A percentile compares a stretch with the other conserved stretches of the same genome.
phyloP scores from a whole-genome alignment of 2,797 vertebrate species.

The Sebastes trivittatus region DNA sequence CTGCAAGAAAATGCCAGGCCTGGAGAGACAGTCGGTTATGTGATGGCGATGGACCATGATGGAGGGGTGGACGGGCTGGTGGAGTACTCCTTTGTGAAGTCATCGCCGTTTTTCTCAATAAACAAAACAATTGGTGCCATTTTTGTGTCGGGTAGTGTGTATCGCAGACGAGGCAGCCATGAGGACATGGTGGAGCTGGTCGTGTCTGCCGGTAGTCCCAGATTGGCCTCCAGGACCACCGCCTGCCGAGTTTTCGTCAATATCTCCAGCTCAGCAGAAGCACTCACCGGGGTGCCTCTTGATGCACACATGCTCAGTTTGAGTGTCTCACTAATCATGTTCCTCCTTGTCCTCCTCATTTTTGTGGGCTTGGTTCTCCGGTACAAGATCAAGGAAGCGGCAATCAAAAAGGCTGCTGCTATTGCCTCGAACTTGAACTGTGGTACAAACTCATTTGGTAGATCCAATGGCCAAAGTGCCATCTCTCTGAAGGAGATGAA shows the following conservation, averaged over 20 bases:
- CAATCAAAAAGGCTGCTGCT: conserved; percentile 72
- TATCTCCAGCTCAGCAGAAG: conserved; percentile 83
- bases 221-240: conserved; percentile 83
- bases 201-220: conserved; percentile 88
- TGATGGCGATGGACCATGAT: conserved; percentile 90
- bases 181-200: conserved; percentile 81
- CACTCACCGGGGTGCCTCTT: conserved; percentile 57
- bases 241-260: conserved; percentile 88
- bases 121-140: conserved; percentile 88
- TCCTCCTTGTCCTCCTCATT: conserved; percentile 83
- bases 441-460: conserved; percentile 46
- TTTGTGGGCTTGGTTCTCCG: conserved; percentile 83
- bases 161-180: conserved; percentile 70
- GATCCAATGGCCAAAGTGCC: conserved; percentile 34
- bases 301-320: conserved; percentile 83
- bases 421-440: conserved; percentile 66
- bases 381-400: conserved; percentile 79
- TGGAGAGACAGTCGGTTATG: conserved; percentile 85
- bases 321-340: conserved; percentile 76
- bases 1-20: conserved; percentile 79
- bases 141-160: conserved; percentile 81
- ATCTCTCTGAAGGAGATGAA: conserved; percentile 74
- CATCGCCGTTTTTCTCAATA: conserved; percentile 87
- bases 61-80: conserved; percentile 90
- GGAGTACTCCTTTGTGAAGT: conserved; percentile 84